Conservation (phyloP, 2,888 invertebrate species). For the Lepidonotus clava region DNA sequence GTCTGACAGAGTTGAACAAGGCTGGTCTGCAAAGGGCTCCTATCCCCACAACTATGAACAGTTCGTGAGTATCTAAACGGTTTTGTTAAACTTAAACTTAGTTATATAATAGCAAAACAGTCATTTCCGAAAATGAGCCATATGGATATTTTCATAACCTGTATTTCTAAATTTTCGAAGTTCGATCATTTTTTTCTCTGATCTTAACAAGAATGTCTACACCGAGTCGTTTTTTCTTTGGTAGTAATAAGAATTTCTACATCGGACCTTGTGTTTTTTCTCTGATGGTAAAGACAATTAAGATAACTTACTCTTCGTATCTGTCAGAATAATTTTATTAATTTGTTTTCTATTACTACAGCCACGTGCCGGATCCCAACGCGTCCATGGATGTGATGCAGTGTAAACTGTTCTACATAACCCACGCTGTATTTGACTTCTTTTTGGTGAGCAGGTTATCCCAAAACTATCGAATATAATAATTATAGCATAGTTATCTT, state of each 20-base stretch:
- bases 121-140: neutral
- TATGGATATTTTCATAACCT: no score
- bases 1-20: slow-evolving; percentile 9
- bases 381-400: slow-evolving; percentile 14
- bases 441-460: slow-evolving; percentile 3
- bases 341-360: neutral
- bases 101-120: neutral
- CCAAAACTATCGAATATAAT: neutral
- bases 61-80: neutral
- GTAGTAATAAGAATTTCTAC: no score
- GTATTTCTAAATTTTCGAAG: no score
- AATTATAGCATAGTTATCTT: neutral
- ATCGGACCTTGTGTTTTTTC: no score
- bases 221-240: no score
- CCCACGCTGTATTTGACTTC: slow-evolving; percentile 42
- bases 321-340: neutral
- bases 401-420: slow-evolving; percentile 30
- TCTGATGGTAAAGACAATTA: no score
- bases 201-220: no score
- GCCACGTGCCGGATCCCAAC: slow-evolving; percentile 2
- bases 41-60: neutral
- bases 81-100: neutral
- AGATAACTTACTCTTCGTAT: neutral
- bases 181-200: no score
- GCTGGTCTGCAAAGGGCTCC: neutral